These are phyloP conservation scores for Archilochus colubris DNA, from an alignment of 2,113 vertebrate species.

Conservation along the genomic window DNA sequence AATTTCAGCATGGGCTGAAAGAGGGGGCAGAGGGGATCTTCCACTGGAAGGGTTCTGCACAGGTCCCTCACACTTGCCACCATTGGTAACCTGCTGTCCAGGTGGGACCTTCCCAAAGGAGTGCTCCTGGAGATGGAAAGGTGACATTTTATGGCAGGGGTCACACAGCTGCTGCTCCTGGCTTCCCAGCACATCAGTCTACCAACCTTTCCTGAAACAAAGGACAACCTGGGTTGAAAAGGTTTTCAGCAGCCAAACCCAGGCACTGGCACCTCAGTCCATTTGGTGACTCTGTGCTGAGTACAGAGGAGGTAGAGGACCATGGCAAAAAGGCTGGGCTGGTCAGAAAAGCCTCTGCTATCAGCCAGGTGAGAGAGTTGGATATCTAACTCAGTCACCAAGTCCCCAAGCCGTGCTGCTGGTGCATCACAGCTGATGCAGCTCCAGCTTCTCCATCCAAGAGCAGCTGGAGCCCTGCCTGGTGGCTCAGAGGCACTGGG, in stretches of 20 bases:
- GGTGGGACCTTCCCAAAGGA: not conserved
- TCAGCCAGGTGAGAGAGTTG: not conserved
- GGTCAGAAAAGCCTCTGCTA: not conserved
- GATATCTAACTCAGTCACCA: not conserved
- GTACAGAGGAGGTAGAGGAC: not conserved
- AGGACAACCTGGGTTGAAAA: not conserved
- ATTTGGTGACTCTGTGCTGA: not conserved
- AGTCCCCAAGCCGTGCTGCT: not conserved
- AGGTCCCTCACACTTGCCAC: not conserved
- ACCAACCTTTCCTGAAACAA: not conserved
- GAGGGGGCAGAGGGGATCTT: not conserved
- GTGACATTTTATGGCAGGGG: not conserved
- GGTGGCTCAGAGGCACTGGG: not conserved
- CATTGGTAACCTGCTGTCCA: not conserved
- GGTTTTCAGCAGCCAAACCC: not conserved
- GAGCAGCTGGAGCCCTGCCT: not conserved
- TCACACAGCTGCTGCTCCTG: not conserved
- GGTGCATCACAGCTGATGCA: accelerated
- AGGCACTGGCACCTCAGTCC: not conserved
- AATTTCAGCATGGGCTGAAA: not conserved
- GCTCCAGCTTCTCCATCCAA: not conserved
- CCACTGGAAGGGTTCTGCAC: not conserved
- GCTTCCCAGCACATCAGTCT: not conserved
- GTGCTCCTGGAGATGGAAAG: accelerated
- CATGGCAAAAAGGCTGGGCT: not conserved